Evolutionary conservation across 2,113 vertebrate genomes (phyloP), one percentile per base, ranked within the genome.

Genomic region (Dicaeum eximium): DNA sequence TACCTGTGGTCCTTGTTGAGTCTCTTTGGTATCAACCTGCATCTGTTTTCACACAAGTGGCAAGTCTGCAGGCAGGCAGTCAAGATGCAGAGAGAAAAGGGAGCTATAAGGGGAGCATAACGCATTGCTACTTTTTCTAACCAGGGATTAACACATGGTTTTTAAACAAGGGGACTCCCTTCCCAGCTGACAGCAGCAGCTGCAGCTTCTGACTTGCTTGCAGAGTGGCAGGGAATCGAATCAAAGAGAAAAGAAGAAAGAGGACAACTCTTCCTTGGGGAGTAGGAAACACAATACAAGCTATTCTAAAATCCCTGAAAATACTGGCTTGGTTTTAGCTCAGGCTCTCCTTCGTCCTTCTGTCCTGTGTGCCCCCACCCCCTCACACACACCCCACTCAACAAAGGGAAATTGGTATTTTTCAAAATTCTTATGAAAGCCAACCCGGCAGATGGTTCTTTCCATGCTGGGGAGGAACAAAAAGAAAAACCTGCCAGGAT

Each of bases 331-430:
- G 96, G 97, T 97, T 98, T 98, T 97, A 97, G 97, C 83, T 96
- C 94, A 96, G 75, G 54, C 67, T 94, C 38, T 95, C 88, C 71
- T 93, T 92, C 67, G 42, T 84, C 88, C 71, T 94, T 92, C 90
- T 96, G 92, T 77, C 75, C 71, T 23, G 13, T 28, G 40, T 44
- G 15, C n/a, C 35, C 40, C 21, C 27, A 25, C 15, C 28, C 5
- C 21, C n/a, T 95, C 45, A 38, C 54, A 61, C 37, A 15, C 54
- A 27, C 35, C 79, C 65, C 94, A 78, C 4, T 2, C 97, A 98
- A 98, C 98, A 98, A 98, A 98, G 96, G 96, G 95, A 95, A 98
- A 98, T 97, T 93, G 97, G 97, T 97, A 98, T 97, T 98, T 97
- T 80, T 97, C 89, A 73, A 97, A 98, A 97, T 95, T 97, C 95